phyloP scores from a whole-genome alignment of 2,113 vertebrate genomes.

The Chroicocephalus ridibundus region DNA sequence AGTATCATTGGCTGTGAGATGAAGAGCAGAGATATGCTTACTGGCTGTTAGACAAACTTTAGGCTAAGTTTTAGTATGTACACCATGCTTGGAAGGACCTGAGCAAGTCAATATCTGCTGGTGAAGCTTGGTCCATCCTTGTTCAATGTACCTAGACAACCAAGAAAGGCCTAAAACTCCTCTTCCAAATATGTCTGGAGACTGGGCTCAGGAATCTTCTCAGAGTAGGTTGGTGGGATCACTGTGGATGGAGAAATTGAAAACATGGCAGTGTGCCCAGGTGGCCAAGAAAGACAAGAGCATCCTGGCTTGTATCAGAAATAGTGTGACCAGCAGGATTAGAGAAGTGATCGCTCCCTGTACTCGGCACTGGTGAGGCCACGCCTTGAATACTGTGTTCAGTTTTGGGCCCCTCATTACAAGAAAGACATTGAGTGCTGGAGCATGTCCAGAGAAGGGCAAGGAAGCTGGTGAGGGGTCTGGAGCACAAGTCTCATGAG shows the following conservation, averaged over 20 bases:
- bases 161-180: background rate
- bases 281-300: background rate
- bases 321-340: background rate
- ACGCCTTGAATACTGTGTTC: background rate
- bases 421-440: too few species aligned
- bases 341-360: background rate
- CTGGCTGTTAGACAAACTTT: background rate
- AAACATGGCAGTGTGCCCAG: background rate
- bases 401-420: too few species aligned
- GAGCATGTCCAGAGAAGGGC: too few species aligned
- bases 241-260: background rate
- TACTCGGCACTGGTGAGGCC: background rate
- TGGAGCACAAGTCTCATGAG: too few species aligned
- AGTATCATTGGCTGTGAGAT: background rate
- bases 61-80: background rate
- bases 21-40: background rate
- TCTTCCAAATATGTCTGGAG: background rate
- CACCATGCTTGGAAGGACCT: background rate
- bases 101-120: background rate
- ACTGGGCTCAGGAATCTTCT: background rate
- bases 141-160: background rate
- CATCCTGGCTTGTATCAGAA: background rate
- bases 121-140: background rate
- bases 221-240: background rate
- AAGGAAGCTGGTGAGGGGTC: too few species aligned